phyloP scores from a whole-genome alignment of 2,888 invertebrate genomes.

The Sabatieria punctata region DNA sequence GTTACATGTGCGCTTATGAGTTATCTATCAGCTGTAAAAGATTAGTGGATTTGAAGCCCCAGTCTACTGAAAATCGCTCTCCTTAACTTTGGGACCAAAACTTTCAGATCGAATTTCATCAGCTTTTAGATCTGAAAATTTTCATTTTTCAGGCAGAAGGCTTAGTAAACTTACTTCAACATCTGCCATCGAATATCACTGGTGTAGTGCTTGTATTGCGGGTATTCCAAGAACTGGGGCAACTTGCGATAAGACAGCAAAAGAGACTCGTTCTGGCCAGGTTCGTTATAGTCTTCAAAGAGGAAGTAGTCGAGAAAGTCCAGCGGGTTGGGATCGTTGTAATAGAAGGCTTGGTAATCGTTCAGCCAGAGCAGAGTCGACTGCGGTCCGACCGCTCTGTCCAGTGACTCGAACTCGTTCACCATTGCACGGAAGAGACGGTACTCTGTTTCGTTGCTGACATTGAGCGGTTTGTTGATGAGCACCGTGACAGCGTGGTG shows the following conservation, averaged over 20 bases:
- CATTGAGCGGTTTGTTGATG: constrained; percentile 20
- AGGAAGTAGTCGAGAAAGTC: neutral
- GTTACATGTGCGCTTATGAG: too few relatives aligned
- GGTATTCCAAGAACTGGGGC: neutral
- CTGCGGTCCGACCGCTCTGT: constrained; percentile 16
- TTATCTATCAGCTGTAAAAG: too few relatives aligned
- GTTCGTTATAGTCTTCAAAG: neutral
- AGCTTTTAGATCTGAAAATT: too few relatives aligned
- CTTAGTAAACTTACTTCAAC: neutral
- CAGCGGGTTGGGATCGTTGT: constrained; percentile 12
- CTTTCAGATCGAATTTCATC: too few relatives aligned
- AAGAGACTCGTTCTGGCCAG: neutral
- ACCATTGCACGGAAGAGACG: constrained; percentile 20
- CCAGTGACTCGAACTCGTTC: constrained; percentile 20
- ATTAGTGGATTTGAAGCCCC: too few relatives aligned
- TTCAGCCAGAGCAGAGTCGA: constrained; percentile 25
- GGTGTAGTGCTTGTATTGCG: neutral
- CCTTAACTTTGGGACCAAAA: too few relatives aligned
- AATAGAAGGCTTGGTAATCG: constrained; percentile 20
- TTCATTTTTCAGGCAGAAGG: too few relatives aligned
- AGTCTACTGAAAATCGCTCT: too few relatives aligned
- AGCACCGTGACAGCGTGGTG: constrained; percentile 27
- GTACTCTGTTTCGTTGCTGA: constrained; percentile 16
- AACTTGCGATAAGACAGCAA: too few relatives aligned
- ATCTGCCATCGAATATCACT: neutral